Conservation (phyloP, 2,888 invertebrate genomes). For the Nycteola revayana region DNA sequence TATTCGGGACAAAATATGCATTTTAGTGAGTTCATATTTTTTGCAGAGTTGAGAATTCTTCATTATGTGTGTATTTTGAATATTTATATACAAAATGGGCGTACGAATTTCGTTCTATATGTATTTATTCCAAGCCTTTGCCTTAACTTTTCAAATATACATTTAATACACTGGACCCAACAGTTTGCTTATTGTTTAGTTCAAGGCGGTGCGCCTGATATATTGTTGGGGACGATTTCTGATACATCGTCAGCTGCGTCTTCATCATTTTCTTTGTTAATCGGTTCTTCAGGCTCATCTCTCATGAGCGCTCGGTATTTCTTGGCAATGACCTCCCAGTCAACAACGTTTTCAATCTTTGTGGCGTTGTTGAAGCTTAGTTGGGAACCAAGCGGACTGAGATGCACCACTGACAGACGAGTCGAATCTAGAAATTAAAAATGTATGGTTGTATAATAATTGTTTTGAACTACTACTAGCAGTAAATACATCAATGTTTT, state of each 20-base stretch:
- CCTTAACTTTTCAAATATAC: slow-evolving; percentile 7
- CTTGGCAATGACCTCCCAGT: slow-evolving; percentile 95
- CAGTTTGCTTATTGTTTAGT: slow-evolving; percentile 1
- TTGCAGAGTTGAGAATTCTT: no score
- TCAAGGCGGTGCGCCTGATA: slow-evolving; percentile 67
- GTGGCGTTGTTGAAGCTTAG: slow-evolving; percentile 90
- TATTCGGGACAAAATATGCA: no score
- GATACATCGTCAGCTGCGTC: slow-evolving; percentile 69
- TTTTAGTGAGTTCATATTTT: no score
- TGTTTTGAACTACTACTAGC: no score
- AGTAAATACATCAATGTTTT: no score
- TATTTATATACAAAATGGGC: no score
- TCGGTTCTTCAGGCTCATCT: slow-evolving; percentile 66
- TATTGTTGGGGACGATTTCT: slow-evolving; percentile 67
- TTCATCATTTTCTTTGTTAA: slow-evolving; percentile 60
- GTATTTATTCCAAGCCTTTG: no score
- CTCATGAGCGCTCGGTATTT: slow-evolving; percentile 89
- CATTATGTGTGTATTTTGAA: no score
- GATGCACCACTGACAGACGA: slow-evolving; percentile 89
- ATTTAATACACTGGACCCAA: slow-evolving; percentile 23
- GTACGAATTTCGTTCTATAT: no score
- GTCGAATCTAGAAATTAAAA: slow-evolving; percentile 84
- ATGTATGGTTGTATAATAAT: no score
- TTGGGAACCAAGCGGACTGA: slow-evolving; percentile 92
- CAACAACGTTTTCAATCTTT: slow-evolving; percentile 93